Percentiles rank a stretch among this genome's conserved stretches.
Evolutionary conservation across 64 coral and sea anemone genomes (phyloP).

Genomic region (Montipora sp.): DNA sequence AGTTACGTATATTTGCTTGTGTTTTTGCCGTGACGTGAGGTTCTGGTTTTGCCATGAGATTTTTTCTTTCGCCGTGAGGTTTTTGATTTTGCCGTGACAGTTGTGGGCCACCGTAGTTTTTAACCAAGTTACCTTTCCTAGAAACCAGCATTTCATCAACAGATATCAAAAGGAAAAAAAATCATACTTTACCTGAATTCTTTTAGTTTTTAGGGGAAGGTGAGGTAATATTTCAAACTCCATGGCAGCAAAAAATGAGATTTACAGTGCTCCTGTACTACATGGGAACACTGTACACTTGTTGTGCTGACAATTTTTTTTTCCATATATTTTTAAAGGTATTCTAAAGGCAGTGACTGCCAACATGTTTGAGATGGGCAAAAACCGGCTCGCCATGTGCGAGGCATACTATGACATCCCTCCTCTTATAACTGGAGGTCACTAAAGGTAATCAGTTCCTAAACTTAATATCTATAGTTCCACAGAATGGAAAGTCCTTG

Average conservation of each 20-base stretch:
- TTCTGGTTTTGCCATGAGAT: too few relatives aligned
- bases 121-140: conserved; percentile 7
- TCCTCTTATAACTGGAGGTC: too few relatives aligned
- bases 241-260: neutral
- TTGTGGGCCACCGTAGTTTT: neutral
- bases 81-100: too few relatives aligned
- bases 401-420: too few relatives aligned
- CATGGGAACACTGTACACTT: neutral
- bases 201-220: conserved; percentile 15
- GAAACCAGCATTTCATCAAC: conserved; percentile 22
- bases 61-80: too few relatives aligned
- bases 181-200: conserved; percentile 24
- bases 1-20: too few relatives aligned
- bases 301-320: too few relatives aligned
- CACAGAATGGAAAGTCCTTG: too few relatives aligned
- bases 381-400: conserved; percentile 60
- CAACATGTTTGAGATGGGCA: conserved; percentile 68
- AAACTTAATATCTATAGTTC: too few relatives aligned
- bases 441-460: too few relatives aligned
- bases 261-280: conserved; percentile 14
- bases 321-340: too few relatives aligned
- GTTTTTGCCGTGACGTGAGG: neutral
- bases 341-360: conserved; percentile 37
- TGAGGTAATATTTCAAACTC: conserved; percentile 20
- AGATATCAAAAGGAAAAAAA: conserved; percentile 26